These are phyloP conservation scores for Pomatostomus ruficeps DNA, from an alignment of 2,113 vertebrate species.

Conservation along the genomic window DNA sequence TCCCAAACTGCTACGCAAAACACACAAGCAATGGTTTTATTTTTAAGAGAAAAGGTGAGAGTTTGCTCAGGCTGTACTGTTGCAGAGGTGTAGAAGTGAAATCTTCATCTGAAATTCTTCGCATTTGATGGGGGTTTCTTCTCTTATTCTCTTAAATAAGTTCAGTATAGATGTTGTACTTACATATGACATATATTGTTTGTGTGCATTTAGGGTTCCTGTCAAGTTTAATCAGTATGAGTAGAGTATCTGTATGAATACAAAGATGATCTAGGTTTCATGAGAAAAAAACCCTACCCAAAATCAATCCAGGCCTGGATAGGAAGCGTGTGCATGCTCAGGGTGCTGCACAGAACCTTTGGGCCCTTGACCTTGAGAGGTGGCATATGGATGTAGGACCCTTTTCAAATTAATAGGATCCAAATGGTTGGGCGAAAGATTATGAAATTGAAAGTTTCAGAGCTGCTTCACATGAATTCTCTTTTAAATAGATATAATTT, in stretches of 20 bases:
- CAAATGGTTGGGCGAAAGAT: background rate
- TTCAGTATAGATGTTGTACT: background rate
- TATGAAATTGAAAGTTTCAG: background rate
- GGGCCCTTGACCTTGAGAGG: background rate
- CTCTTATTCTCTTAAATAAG: background rate
- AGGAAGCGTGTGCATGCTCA: background rate
- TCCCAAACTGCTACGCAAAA: background rate
- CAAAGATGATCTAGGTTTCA: background rate
- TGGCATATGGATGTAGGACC: background rate
- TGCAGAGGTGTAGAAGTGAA: background rate
- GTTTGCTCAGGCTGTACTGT: background rate
- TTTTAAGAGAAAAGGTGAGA: background rate
- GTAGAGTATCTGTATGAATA: background rate
- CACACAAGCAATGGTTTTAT: rapidly evolving
- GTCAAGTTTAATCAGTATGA: background rate
- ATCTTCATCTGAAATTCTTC: background rate
- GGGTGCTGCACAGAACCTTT: background rate
- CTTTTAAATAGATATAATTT: background rate
- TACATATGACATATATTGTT: background rate
- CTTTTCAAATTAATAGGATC: background rate
- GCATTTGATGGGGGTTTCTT: background rate
- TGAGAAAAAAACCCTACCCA: rapidly evolving
- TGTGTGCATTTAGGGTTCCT: background rate
- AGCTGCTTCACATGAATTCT: background rate
- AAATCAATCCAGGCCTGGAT: background rate